Percentiles rank a stretch among this genome's conserved stretches.
phyloP scores from a whole-genome alignment of 2,113 vertebrate species.

The Otus sunia region DNA sequence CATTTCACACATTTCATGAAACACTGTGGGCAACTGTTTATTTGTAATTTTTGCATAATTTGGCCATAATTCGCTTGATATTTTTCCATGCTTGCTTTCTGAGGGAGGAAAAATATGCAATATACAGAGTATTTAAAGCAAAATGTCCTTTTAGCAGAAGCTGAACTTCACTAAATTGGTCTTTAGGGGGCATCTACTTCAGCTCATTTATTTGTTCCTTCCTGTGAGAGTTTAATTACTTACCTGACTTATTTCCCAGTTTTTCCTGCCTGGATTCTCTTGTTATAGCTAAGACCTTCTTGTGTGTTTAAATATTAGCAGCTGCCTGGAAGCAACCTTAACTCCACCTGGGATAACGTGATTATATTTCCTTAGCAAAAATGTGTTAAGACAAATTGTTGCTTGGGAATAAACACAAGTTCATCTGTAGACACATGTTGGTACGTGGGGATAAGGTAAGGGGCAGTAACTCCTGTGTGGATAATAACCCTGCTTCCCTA shows the following conservation, averaged over 20 bases:
- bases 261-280: not conserved
- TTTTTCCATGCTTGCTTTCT: conserved; percentile 11
- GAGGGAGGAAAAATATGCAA: not conserved
- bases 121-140: not conserved
- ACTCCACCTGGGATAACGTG: not conserved
- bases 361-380: not conserved
- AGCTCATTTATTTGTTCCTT: not conserved
- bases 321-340: not conserved
- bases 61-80: conserved; percentile 21
- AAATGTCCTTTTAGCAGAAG: not conserved
- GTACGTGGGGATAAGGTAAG: not conserved
- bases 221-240: not conserved
- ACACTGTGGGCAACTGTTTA: conserved; percentile 61
- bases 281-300: not conserved
- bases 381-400: accelerated
- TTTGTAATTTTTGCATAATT: conserved; percentile 61
- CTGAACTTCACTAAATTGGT: not conserved
- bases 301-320: not conserved
- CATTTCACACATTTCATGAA: conserved; percentile 52
- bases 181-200: conserved; percentile 2
- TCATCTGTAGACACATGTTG: not conserved
- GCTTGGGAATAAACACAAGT: not conserved
- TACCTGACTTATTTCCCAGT: not conserved
- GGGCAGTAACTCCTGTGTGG: not conserved
- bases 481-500: not conserved